Conservation (phyloP, 1,140 invertebrate genomes). For the Berghia stephanieae region DNA sequence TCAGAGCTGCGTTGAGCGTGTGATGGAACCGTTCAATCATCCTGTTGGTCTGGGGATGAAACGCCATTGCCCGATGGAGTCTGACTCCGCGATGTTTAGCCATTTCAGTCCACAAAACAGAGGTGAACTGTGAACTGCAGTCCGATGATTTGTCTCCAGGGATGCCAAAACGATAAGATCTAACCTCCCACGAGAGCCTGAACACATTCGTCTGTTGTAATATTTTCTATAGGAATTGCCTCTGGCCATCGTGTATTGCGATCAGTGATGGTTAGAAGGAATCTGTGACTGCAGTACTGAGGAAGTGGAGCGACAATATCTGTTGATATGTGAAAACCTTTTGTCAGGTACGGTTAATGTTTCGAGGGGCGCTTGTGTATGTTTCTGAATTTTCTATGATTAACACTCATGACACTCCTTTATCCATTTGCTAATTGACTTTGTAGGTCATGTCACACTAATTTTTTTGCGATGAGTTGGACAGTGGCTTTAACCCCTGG, state of each 20-base stretch:
- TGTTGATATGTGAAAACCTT: no score
- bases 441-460: no score
- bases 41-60: conserved; percentile 26
- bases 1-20: conserved; percentile 24
- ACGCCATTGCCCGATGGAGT: conserved; percentile 23
- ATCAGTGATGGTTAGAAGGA: no score
- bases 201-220: conserved; percentile 53
- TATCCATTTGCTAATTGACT: no score
- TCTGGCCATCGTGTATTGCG: conserved; percentile 56
- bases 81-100: conserved; percentile 8
- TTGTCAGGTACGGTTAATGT: no score
- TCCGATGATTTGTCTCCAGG: conserved; percentile 56
- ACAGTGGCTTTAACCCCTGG: no score
- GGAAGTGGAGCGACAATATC: no score
- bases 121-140: conserved; percentile 66
- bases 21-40: conserved; percentile 37
- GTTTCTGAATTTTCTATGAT: no score
- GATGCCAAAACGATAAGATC: conserved; percentile 59
- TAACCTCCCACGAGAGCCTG: conserved; percentile 52
- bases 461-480: no score
- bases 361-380: no score
- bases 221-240: conserved; percentile 66
- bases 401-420: no score
- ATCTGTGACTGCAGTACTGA: no score
- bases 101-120: conserved; percentile 19